Base-by-base conservation (phyloP, 2,113 vertebrate genomes). In the Channa argus region DNA sequence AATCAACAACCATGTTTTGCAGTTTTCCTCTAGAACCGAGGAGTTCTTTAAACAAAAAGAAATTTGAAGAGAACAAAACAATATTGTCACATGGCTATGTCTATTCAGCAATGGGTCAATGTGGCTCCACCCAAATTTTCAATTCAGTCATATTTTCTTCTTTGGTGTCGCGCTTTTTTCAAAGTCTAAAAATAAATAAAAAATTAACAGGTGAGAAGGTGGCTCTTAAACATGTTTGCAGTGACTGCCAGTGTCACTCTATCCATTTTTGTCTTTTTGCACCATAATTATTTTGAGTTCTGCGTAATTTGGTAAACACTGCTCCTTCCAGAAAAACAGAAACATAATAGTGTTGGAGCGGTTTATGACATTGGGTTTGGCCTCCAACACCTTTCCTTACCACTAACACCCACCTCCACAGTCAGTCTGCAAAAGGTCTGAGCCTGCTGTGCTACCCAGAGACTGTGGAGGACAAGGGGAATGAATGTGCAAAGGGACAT, bases 241-340 rank as follows among this genome's bases (percentile, higher is more conserved):
- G 45, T 33, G 63, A 45, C 49, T 64, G 62, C 63, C 62, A 71
- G 34, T 15, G 10, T 60, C 2, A 7, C 50, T 69, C 46, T 70
- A 77, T 79, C 73, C 60, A 52, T 86, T 84, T 81, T 72, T 79
- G 63, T 80, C 49, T 66, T 46, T 65, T 41, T 15, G 63, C 75
- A 63, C 89, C 63, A 56, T 89, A 77, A 89, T 87, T 90, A 89
- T 75, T 87, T 77, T 67, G 62, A 83, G 73, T 79, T 58, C 82
- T 72, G 85, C 72, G 56, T 83, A 83, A 88, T 90, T 90, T 89
- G 66, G 83, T 88, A 85, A 92, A 89, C 74, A 89, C 71, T 10
- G 13, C 68, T 63, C 44, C 80, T 74, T 84, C 60, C 85, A 82
- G 64, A 90, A 76, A 79, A 86, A 78, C 63, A 63, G 55, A 73